phyloP scores from a whole-genome alignment of 2,888 invertebrate species.

The Scaptomyza reducta region DNA sequence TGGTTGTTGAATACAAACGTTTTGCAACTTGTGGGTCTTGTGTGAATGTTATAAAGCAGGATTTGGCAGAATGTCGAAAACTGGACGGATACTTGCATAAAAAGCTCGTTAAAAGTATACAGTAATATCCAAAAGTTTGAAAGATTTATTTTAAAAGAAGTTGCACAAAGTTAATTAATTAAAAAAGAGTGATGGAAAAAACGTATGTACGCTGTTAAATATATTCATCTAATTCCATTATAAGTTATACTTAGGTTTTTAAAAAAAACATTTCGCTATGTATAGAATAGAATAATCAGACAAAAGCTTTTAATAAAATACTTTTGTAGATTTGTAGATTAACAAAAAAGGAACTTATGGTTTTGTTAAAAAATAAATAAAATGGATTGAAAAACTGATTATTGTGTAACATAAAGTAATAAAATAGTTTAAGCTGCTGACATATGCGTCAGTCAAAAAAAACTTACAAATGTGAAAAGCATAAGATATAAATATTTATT shows the following conservation, averaged over 20 bases:
- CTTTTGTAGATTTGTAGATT: no score
- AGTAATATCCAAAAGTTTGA: conserved; percentile 11
- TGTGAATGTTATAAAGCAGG: conserved; percentile 46
- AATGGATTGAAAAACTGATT: no score
- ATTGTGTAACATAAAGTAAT: no score
- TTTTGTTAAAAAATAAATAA: no score
- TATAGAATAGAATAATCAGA: no score
- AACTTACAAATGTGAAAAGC: no score
- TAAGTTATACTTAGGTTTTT: no score
- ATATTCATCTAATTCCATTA: neutral
- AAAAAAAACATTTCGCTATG: no score
- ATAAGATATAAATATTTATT: neutral
- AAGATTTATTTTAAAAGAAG: conserved; percentile 15
- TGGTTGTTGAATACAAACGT: conserved; percentile 36
- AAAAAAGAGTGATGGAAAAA: neutral
- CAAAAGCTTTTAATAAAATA: no score
- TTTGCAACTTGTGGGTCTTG: conserved; percentile 33
- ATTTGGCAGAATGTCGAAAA: conserved; percentile 45
- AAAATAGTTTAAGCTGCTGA: no score
- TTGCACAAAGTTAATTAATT: neutral
- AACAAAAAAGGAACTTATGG: no score
- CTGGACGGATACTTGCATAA: conserved; percentile 21
- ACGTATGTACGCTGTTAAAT: neutral
- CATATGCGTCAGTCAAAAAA: no score
- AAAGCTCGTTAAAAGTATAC: conserved; percentile 32